These are phyloP conservation scores for Tylochromis polylepis DNA, from an alignment of 2,113 vertebrate genomes.

Conservation along the genomic window DNA sequence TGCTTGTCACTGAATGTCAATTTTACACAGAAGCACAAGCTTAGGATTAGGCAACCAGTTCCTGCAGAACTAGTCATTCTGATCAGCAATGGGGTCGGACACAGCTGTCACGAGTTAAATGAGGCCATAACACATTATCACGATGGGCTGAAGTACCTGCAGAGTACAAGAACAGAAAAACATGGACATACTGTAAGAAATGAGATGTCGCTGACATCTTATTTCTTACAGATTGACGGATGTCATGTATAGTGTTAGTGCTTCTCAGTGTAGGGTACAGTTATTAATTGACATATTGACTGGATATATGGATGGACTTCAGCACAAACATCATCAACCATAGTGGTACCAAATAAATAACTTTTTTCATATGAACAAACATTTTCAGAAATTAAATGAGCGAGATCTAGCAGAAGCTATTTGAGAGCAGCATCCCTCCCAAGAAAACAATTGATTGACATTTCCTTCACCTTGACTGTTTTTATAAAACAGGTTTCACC, in stretches of 20 bases:
- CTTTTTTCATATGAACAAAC: not conserved
- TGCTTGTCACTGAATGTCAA: not conserved
- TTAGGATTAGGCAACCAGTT: not conserved
- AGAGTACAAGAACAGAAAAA: not conserved
- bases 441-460: not conserved
- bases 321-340: not conserved
- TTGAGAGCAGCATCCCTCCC: not conserved
- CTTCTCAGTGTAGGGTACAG: not conserved
- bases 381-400: not conserved
- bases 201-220: not conserved
- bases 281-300: not conserved
- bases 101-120: slow-evolving; percentile 54
- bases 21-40: not conserved
- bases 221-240: not conserved
- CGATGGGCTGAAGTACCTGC: slow-evolving; percentile 12
- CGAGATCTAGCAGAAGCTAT: not conserved
- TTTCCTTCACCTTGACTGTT: not conserved
- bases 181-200: not conserved
- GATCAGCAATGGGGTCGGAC: slow-evolving; percentile 31
- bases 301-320: not conserved
- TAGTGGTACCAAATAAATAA: not conserved
- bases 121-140: slow-evolving; percentile 14
- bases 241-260: not conserved
- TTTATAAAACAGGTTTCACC: slow-evolving; percentile 13
- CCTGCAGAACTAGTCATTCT: slow-evolving; percentile 6